Evolutionary conservation across 2,113 vertebrate genomes (phyloP), one percentile per base, ranked within the genome.

Genomic region (Rhinopomastus cyanomelas): DNA sequence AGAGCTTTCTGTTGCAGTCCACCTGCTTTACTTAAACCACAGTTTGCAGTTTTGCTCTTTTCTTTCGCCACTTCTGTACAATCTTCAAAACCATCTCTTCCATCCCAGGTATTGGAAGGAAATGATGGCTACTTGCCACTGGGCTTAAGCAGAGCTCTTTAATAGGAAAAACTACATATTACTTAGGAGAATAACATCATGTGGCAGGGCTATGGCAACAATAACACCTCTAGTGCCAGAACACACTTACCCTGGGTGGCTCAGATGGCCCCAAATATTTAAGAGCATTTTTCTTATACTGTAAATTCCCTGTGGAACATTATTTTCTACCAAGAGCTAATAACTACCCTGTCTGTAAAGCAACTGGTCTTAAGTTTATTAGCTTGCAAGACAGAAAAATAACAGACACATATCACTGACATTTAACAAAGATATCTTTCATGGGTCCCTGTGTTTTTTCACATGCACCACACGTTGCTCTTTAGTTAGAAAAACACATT

Each of bases 401-500:
- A 97, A 94, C 93, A 96, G 94, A 74, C 81, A 71, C 85, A 75
- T 92, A 87, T 94, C 96, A 88, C 71, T 92, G 91, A 84, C 81
- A 87, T 94, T 95, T 95, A 95, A 96, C 94, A 96, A 97, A 96
- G 92, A 72, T 93, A 89, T 89, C 92, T 84, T 96, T 96, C 95
- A 97, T 73, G 72, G 25, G 61, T 92, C 95, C 95, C 61, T 87
- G 37, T 68, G 72, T 73, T 86, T 95, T 92, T 94, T 85, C 67
- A 71, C 39, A 94, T 78, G 91, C 81, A 90, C 46, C 62, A 59
- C 88, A 88, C 74, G 0, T 95, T 91, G 94, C 85, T 77, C 81
- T 96, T 93, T 69, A 91, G 82, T n/a, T 87, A 93, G 69, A 80
- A 95, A 96, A 93, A 74, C 71, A 90, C 53, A 89, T 94, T 92